Conservation (phyloP, 2,113 vertebrate species). For the Pogona vitticeps region DNA sequence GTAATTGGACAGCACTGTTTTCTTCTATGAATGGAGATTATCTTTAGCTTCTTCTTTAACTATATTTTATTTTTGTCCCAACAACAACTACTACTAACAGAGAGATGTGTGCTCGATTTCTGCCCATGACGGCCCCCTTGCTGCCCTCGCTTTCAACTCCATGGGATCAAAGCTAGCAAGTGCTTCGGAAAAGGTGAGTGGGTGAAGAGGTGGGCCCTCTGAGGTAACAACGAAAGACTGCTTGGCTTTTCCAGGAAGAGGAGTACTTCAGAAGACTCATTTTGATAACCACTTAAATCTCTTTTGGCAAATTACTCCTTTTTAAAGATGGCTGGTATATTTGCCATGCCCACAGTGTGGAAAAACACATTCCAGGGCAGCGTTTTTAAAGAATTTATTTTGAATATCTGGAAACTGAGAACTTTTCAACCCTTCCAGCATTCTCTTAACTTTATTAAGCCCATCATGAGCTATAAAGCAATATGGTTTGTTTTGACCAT, state of each 20-base stretch:
- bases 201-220: rapidly evolving
- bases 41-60: constrained; percentile 1
- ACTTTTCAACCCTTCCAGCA: background rate
- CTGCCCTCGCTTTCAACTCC: constrained; percentile 89
- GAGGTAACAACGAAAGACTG: background rate
- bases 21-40: background rate
- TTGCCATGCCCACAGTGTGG: background rate
- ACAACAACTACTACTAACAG: constrained; percentile 63
- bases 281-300: background rate
- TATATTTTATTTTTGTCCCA: background rate
- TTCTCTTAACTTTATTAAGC: background rate
- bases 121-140: constrained; percentile 89
- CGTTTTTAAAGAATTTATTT: background rate
- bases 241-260: background rate
- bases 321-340: background rate
- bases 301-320: background rate
- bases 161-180: constrained; percentile 89
- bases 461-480: background rate
- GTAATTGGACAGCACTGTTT: too few relatives aligned
- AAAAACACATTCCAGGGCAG: background rate
- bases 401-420: background rate
- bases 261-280: background rate
- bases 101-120: constrained; percentile 86
- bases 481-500: background rate
- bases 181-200: constrained; percentile 89